Percentiles rank a stretch among this genome's conserved stretches.
Conservation (phyloP, 2,888 invertebrate species). For the Macrosoma leucophasiata region DNA sequence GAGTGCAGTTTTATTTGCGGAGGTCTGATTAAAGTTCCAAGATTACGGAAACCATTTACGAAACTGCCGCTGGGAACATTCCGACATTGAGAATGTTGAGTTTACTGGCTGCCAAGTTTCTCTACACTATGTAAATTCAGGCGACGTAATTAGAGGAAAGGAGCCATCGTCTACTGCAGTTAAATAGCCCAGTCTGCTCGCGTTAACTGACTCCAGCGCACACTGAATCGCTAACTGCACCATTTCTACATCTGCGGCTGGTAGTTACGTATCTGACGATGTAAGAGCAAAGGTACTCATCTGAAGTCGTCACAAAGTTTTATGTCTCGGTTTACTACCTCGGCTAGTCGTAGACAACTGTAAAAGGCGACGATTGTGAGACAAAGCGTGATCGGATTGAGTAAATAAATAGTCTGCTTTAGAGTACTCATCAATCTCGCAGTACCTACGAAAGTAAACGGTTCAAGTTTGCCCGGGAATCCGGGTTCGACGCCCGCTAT, state of each 20-base stretch:
- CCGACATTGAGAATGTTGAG: conserved; percentile 38
- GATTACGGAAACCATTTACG: conserved; percentile 21
- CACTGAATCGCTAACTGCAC: conserved; percentile 28
- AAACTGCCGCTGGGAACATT: conserved; percentile 35
- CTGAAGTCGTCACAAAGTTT: conserved; percentile 44
- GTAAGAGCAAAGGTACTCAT: conserved; percentile 23
- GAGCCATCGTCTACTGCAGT: conserved; percentile 42
- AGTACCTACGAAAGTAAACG: conserved; percentile 60
- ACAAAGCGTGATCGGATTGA: conserved; percentile 69
- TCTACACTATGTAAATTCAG: conserved; percentile 50
- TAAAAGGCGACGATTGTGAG: conserved; percentile 63
- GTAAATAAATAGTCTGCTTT: conserved; percentile 66
- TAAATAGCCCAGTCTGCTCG: conserved; percentile 41
- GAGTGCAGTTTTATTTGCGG: conserved; percentile 26
- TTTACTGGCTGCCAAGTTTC: conserved; percentile 55
- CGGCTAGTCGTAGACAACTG: conserved; percentile 49
- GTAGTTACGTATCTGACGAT: conserved; percentile 28
- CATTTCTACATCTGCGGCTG: conserved; percentile 30
- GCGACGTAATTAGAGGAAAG: conserved; percentile 52
- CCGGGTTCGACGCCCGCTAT: conserved; percentile 60
- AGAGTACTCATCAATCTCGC: conserved; percentile 66
- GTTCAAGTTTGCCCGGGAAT: conserved; percentile 52
- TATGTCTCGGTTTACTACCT: conserved; percentile 52
- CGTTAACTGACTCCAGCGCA: conserved; percentile 41
- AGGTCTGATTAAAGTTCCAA: conserved; percentile 24